Percentiles rank a stretch among this genome's conserved stretches.
phyloP scores from a whole-genome alignment of 2,888 invertebrate species.

The Cephus pulcher region DNA sequence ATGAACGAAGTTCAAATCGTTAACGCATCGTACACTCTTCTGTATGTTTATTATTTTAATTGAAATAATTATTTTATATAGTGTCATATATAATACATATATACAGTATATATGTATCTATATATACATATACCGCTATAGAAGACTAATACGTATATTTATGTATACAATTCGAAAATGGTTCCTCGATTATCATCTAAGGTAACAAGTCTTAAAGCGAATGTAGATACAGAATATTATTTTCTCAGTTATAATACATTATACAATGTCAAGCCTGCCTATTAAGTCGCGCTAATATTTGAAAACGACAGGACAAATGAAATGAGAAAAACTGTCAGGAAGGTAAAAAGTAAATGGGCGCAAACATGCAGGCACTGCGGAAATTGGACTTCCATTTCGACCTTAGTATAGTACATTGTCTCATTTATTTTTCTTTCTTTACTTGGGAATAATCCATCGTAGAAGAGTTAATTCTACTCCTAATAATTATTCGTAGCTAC shows the following conservation, averaged over 20 bases:
- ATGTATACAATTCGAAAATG: conserved; percentile 50
- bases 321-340: background rate
- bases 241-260: conserved; percentile 17
- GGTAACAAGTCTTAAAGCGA: background rate
- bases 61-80: background rate
- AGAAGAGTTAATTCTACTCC: background rate
- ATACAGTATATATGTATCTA: conserved; percentile 26
- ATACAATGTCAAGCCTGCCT: background rate
- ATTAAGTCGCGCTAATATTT: background rate
- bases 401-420: background rate
- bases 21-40: background rate
- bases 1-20: background rate
- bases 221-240: conserved; percentile 12
- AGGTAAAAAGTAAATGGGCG: background rate
- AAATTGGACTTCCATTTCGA: background rate
- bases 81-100: conserved; percentile 10
- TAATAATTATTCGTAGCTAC: background rate
- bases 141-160: conserved; percentile 26
- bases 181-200: background rate
- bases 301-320: background rate
- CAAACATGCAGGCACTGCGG: background rate
- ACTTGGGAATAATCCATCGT: background rate
- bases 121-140: conserved; percentile 19
- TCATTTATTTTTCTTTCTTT: background rate
- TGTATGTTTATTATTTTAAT: background rate